Evolutionary conservation across 2,888 invertebrate genomes (phyloP).

Genomic region (Elmis aenea): DNA sequence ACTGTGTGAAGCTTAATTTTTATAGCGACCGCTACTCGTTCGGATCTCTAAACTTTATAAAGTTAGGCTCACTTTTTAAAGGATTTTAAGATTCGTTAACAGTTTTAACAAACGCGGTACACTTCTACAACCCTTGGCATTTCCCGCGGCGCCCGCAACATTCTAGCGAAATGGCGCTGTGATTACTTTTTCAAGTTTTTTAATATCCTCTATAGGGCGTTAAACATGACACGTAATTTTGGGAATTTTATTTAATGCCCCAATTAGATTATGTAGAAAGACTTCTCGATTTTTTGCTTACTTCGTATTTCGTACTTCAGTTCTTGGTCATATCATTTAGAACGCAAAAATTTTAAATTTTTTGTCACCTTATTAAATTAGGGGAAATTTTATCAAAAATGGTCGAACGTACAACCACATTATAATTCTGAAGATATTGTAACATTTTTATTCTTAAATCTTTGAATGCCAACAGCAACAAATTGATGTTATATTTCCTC

Average conservation of each 20-base stretch:
- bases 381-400: too few species aligned
- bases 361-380: too few species aligned
- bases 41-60: conserved; percentile 42
- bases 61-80: conserved; percentile 45
- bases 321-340: too few species aligned
- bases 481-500: too few species aligned
- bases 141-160: conserved; percentile 22
- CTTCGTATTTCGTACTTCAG: too few species aligned
- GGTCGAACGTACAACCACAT: too few species aligned
- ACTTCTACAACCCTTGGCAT: conserved; percentile 32
- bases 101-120: conserved; percentile 46
- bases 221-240: conserved; percentile 42
- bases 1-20: conserved; percentile 44
- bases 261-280: conserved; percentile 27
- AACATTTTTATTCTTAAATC: too few species aligned
- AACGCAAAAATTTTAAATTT: too few species aligned
- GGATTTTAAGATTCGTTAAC: conserved; percentile 48
- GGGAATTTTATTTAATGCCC: conserved; percentile 39
- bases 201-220: conserved; percentile 42
- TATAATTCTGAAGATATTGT: too few species aligned
- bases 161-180: conserved; percentile 30
- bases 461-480: too few species aligned
- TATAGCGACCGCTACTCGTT: conserved; percentile 38
- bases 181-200: conserved; percentile 45
- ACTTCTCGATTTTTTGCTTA: conserved; percentile 19